A percentile compares a stretch with the other conserved stretches of the same genome.
Conservation (phyloP, 2,888 invertebrate genomes). For the Tetragonisca angustula region DNA sequence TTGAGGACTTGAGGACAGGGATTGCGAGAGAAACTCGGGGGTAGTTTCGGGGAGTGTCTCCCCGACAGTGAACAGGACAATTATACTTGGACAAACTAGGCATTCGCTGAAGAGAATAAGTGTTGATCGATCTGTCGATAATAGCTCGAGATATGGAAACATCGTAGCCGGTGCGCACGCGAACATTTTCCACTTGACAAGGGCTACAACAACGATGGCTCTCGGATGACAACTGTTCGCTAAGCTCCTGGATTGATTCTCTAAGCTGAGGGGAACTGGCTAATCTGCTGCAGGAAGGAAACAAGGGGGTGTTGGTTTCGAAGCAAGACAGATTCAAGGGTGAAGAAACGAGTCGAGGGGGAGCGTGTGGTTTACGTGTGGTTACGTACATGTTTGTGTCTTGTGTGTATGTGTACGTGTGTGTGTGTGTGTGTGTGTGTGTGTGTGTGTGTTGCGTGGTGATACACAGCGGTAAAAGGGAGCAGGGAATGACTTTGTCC, state of each 20-base stretch:
- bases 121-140: slow-evolving; percentile 3
- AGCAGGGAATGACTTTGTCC: slow-evolving; percentile 50
- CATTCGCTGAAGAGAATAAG: slow-evolving; percentile 2
- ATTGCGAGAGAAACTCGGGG: slow-evolving; percentile 10
- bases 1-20: slow-evolving; percentile 20
- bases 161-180: slow-evolving; percentile 9
- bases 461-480: slow-evolving; percentile 55
- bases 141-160: slow-evolving; percentile 19
- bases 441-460: neutral
- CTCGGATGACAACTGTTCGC: neutral
- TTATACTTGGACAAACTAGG: slow-evolving; percentile 10
- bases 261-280: slow-evolving; percentile 3
- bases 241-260: neutral
- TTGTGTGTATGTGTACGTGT: no score
- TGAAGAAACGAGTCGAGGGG: slow-evolving; percentile 36
- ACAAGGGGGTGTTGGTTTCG: slow-evolving; percentile 16
- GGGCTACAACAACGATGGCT: neutral
- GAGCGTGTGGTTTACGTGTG: neutral
- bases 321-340: slow-evolving; percentile 59
- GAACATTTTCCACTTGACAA: neutral
- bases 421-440: neutral
- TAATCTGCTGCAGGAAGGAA: slow-evolving; percentile 46
- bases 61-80: neutral
- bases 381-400: neutral
- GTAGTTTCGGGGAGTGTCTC: neutral